A percentile compares a stretch with the other conserved stretches of the same genome.
Conservation (phyloP, 2,888 invertebrate species). For the Rotaria socialis region DNA sequence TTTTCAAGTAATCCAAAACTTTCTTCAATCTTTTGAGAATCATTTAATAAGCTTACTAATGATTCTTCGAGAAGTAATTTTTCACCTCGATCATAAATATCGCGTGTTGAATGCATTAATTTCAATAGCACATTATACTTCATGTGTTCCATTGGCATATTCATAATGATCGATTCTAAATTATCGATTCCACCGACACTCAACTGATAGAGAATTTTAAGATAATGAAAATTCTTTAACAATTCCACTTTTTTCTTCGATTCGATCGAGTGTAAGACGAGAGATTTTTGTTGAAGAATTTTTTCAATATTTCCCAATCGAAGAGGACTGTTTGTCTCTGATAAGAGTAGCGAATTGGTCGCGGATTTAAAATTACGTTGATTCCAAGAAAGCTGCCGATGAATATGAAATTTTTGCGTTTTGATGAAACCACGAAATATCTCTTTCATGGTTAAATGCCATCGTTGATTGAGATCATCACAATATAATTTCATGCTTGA, state of each 20-base stretch:
- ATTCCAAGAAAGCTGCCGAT: neutral
- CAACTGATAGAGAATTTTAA: neutral
- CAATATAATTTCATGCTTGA: neutral
- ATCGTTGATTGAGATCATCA: neutral
- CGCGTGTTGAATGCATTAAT: neutral
- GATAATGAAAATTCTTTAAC: neutral
- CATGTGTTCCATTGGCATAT: neutral
- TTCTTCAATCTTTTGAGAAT: neutral
- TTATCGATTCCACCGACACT: neutral
- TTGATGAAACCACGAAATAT: neutral
- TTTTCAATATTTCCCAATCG: neutral
- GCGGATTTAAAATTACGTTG: neutral
- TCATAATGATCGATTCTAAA: neutral
- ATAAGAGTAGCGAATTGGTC: too few species aligned
- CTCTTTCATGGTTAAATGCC: neutral
- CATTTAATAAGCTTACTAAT: neutral
- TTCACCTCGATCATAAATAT: neutral
- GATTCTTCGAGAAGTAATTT: neutral
- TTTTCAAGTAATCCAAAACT: neutral
- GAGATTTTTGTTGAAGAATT: neutral
- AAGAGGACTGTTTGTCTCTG: neutral
- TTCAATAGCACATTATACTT: neutral
- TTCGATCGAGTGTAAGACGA: neutral
- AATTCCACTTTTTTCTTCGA: neutral
- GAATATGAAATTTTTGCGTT: neutral